These are phyloP conservation scores for Patella depressa DNA, from an alignment of 2,888 invertebrate species.

Conservation along the genomic window DNA sequence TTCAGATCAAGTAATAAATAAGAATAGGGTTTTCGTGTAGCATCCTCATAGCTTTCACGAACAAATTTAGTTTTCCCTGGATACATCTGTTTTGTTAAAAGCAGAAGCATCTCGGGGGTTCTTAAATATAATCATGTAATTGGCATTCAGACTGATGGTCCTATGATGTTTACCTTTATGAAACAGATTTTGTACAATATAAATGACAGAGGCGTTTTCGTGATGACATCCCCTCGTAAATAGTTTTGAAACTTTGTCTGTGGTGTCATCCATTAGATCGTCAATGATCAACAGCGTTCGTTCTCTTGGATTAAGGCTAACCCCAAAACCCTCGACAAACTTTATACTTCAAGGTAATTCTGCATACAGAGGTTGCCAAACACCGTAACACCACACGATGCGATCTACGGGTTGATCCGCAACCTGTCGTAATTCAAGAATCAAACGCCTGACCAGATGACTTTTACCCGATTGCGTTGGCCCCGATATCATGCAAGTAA, in stretches of 20 bases:
- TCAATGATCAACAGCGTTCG: conserved; percentile 12
- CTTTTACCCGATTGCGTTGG: conserved; percentile 4
- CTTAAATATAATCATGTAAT: conserved; percentile 12
- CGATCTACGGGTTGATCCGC: neutral
- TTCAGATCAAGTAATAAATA: conserved; percentile 27
- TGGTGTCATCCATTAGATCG: conserved; percentile 21
- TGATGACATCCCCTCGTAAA: conserved; percentile 25
- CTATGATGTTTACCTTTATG: conserved; percentile 19
- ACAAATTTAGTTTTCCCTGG: conserved; percentile 12
- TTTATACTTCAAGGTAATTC: neutral
- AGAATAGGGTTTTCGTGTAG: conserved; percentile 15
- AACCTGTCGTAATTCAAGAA: neutral
- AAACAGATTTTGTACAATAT: conserved; percentile 21
- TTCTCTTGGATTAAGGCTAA: neutral
- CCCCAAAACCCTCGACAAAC: conserved; percentile 16
- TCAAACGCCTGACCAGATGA: neutral
- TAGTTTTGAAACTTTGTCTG: conserved; percentile 9
- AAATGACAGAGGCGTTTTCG: conserved; percentile 10
- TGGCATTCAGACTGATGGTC: conserved; percentile 18
- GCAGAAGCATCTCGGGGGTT: neutral
- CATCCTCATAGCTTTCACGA: conserved; percentile 17
- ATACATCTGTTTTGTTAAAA: conserved; percentile 19
- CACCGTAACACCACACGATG: conserved; percentile 19
- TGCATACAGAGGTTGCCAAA: conserved; percentile 12
- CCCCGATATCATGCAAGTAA: neutral